These are phyloP conservation scores for Elysia crispata DNA, from an alignment of 2,888 invertebrate species.

Conservation along the genomic window DNA sequence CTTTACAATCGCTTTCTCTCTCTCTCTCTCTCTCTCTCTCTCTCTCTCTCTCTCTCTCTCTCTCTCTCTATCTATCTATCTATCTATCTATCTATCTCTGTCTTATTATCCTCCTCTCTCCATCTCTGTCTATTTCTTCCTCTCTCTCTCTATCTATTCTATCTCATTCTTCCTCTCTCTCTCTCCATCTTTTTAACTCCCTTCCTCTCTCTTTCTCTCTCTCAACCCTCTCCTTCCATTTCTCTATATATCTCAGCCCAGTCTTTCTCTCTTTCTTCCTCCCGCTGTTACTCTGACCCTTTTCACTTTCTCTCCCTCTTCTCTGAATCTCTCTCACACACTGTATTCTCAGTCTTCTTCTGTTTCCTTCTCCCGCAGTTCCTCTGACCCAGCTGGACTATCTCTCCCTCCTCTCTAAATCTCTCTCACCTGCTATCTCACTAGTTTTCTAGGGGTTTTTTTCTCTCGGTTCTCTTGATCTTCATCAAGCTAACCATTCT, in stretches of 20 bases:
- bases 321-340: too few species aligned
- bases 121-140: conserved; percentile 14
- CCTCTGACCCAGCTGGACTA: too few species aligned
- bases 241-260: too few species aligned
- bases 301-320: conserved; percentile 6
- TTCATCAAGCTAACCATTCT: too few species aligned
- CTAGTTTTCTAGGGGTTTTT: neutral
- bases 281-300: too few species aligned
- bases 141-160: neutral
- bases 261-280: neutral
- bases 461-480: too few species aligned
- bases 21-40: conserved; percentile 1
- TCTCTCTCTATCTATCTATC: conserved; percentile 25
- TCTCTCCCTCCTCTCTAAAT: neutral
- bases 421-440: neutral
- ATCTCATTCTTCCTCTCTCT: conserved; percentile 14
- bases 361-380: neutral
- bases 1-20: neutral
- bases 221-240: neutral
- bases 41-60: conserved; percentile 17
- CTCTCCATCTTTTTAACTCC: neutral
- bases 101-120: neutral
- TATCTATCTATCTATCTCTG: conserved; percentile 33
- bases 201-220: neutral
- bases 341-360: too few species aligned